Evolutionary conservation across 2,888 invertebrate genomes (phyloP), one percentile per base, ranked within the genome.

Genomic region (Camponotus fellah): DNA sequence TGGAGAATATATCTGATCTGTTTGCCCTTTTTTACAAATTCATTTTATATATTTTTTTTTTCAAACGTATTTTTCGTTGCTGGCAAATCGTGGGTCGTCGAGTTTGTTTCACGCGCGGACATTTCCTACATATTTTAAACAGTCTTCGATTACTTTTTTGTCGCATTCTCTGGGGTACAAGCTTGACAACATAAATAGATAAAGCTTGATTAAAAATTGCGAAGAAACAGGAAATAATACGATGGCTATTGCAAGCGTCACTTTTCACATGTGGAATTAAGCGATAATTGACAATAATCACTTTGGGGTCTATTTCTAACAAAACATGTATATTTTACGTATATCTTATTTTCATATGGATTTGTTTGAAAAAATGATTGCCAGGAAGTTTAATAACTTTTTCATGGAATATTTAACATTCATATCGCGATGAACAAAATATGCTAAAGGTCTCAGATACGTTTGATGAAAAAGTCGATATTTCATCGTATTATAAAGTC

Each of bases 1-100:
- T 62, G 46, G 53, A 53, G 37, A 17, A 82, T 85, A 81, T 87
- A 87, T 84, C 82, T 77, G 76, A 88, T 86, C 82, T 68, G n/a
- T 40, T 66, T 37, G 43, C 46, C 65, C 60, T 64, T 80, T 65
- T 71, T 66, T 49, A 37, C 43, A 69, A 75, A 68, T 62, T 62
- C 10, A n/a, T 83, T 53, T 68, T 62, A 12, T 53, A 53, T 83
- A 49, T 32, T 0, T 60, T 71, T 79, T 79, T 79, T 79, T 60
- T 43, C 46, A 12, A 43, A 43, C 21, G 40, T 58, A 21, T 53
- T 46, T 34, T 34, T 53, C 0, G 21, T 32, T 58, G 58, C 60
- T 34, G 60, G 69, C 46, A 71, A 71, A 69, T 77, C 68, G 77
- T 26, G 37, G 17, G 17, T 40, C 17, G n/a, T n/a, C 68, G 12